Evolutionary conservation across 1,140 invertebrate genomes (phyloP), one percentile per base, ranked within the genome.

Genomic region (Pantala flavescens): DNA sequence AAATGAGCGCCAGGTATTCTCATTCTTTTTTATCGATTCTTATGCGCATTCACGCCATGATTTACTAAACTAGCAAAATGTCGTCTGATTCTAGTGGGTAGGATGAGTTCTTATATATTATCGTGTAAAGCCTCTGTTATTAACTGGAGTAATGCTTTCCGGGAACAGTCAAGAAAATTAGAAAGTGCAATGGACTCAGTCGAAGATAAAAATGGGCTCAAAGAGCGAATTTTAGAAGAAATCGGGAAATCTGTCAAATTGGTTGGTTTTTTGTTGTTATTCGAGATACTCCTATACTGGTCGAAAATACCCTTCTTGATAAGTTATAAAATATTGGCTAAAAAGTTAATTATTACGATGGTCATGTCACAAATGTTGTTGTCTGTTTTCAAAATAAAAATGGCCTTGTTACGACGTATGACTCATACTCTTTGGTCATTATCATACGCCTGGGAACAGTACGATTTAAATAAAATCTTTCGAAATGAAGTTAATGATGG

Each of bases 211-310:
- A 80, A 84, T 28, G 78, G 83, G 19, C 83, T 83, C 24, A 84
- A 84, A 74, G 79, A 79, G 16, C 81, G 83, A 77, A 84, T 84
- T 23, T 78, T 84, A 36, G 82, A 83, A 49, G 83, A 84, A 76
- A 79, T 84, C 19, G 84, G 83, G 23, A 84, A 84, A 76, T 82
- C 84, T 76, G 82, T 84, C 77, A 84, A 84, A 80, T 75, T 84
- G 79, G 84, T 84, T 76, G 83, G 82, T 79, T 63, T 63, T 36
- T 36, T 36, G 28, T 36, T 36, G 28, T 36, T 36, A 36, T 36
- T 36, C 2, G 9, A 2, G 28, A 36, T 36, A 36, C 9, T 36
- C 28, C 28, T 36, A 36, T 2, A 36, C 9, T 36, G 9, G 28
- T 36, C 9, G 9, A 36, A 36, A 36, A 9, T 36, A 9, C 28